A percentile compares a stretch with the other conserved stretches of the same genome.
phyloP scores from a whole-genome alignment of 2,797 vertebrate species.

The Sternarchorhynchus goeldii region DNA sequence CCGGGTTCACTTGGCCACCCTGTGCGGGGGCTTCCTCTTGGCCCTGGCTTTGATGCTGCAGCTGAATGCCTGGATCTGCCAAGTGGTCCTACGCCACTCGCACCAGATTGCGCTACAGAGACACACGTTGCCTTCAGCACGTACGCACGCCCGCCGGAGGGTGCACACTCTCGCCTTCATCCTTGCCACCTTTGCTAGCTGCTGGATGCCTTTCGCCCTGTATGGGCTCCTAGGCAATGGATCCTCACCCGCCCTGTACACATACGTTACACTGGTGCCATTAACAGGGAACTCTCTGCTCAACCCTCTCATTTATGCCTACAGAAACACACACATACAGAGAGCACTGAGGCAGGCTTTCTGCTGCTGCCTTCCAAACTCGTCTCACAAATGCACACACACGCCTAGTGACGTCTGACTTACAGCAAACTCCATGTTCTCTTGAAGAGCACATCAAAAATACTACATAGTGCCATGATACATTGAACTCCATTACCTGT shows the following conservation, averaged over 20 bases:
- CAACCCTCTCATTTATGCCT: constrained; percentile 92
- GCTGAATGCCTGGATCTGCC: constrained; percentile 89
- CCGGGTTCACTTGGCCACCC: constrained; percentile 83
- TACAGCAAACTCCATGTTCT: constrained; percentile 31
- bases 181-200: constrained; percentile 88
- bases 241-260: constrained; percentile 82
- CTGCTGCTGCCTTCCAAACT: constrained; percentile 79
- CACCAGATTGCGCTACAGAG: constrained; percentile 94
- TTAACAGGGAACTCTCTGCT: constrained; percentile 91
- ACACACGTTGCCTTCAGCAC: constrained; percentile 81
- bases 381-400: constrained; percentile 73
- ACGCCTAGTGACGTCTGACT: constrained; percentile 87
- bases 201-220: constrained; percentile 93
- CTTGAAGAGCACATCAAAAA: constrained; percentile 48
- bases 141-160: constrained; percentile 75
- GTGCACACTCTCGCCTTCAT: constrained; percentile 86
- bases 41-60: constrained; percentile 86
- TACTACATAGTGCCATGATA: constrained; percentile 42
- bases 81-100: constrained; percentile 85
- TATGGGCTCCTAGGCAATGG: constrained; percentile 87
- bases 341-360: constrained; percentile 85
- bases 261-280: constrained; percentile 86
- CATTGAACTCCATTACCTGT: constrained; percentile 47
- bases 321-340: constrained; percentile 92
- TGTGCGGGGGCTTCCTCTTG: constrained; percentile 84